Conservation (phyloP, 2,888 invertebrate species). For the Thecophora atra region DNA sequence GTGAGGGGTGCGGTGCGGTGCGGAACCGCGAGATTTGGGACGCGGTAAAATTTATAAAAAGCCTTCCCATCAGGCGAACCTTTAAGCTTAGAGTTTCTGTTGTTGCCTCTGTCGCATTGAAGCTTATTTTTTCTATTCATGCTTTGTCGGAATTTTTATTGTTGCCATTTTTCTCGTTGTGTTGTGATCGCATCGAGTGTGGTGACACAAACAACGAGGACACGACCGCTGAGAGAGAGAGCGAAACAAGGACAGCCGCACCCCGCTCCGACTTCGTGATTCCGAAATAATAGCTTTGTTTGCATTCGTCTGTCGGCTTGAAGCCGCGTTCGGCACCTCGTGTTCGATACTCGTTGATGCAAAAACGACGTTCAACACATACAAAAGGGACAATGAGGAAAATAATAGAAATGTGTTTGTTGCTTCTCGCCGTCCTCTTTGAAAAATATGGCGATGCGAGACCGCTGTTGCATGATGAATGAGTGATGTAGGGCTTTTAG, state of each 20-base stretch:
- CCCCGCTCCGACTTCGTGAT: conserved; percentile 44
- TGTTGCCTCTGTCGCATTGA: background rate
- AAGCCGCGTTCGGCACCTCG: conserved; percentile 5
- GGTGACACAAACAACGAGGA: conserved; percentile 12
- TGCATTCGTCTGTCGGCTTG: background rate
- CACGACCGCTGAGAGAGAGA: conserved; percentile 20
- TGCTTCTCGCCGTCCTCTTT: conserved; percentile 3
- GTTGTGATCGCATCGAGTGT: conserved; percentile 13
- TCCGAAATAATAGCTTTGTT: conserved; percentile 46
- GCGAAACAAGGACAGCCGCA: conserved; percentile 12
- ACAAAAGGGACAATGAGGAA: background rate
- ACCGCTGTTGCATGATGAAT: conserved; percentile 7
- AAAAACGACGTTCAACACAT: conserved; percentile 13
- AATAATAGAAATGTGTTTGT: conserved; percentile 26
- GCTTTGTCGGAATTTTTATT: conserved; percentile 3
- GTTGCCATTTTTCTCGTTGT: conserved; percentile 16
- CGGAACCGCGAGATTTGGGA: background rate
- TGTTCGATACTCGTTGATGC: conserved; percentile 21
- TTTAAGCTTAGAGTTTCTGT: background rate
- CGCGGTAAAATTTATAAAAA: too few relatives aligned
- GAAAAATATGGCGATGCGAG: conserved; percentile 12
- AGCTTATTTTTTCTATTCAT: conserved; percentile 15
- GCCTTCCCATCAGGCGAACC: too few relatives aligned
- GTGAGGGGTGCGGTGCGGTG: background rate
- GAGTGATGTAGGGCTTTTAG: background rate